Conservation (phyloP, 2,113 vertebrate species). For the Pycnonotus jocosus region DNA sequence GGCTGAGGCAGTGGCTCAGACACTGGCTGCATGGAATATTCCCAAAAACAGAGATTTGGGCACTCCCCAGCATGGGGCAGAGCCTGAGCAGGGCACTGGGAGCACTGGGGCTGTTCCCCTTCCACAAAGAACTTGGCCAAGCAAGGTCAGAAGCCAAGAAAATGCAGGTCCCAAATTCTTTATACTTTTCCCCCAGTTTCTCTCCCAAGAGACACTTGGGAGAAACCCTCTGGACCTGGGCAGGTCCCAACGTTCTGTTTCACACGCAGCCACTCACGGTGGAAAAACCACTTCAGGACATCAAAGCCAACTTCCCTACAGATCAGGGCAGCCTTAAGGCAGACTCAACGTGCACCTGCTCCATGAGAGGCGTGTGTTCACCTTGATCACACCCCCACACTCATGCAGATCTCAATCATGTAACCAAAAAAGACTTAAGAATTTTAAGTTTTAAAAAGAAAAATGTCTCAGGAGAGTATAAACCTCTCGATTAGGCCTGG, state of each 20-base stretch:
- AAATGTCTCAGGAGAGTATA: not conserved
- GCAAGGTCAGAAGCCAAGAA: not conserved
- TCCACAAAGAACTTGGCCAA: not conserved
- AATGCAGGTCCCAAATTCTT: not conserved
- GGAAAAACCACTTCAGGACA: not conserved
- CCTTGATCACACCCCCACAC: not conserved
- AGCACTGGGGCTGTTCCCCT: not conserved
- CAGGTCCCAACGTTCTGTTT: not conserved
- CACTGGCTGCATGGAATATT: fast-evolving
- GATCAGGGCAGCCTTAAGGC: not conserved
- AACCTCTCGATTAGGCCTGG: not conserved
- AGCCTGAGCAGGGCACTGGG: not conserved
- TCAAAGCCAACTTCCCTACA: not conserved
- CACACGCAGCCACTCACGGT: not conserved
- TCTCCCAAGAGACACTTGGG: not conserved
- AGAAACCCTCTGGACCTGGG: not conserved
- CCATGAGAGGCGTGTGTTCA: not conserved
- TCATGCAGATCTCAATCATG: fast-evolving
- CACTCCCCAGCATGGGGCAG: fast-evolving
- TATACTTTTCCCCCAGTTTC: not conserved
- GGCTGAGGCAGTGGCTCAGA: not conserved
- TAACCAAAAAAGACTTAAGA: not conserved
- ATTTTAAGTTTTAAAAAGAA: not conserved
- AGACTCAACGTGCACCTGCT: not conserved
- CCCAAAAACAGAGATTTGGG: not conserved